Evolutionary conservation across 2,797 vertebrate species (phyloP), one percentile per base, ranked within the genome.

Genomic region (Dendrocincla tyrannina): DNA sequence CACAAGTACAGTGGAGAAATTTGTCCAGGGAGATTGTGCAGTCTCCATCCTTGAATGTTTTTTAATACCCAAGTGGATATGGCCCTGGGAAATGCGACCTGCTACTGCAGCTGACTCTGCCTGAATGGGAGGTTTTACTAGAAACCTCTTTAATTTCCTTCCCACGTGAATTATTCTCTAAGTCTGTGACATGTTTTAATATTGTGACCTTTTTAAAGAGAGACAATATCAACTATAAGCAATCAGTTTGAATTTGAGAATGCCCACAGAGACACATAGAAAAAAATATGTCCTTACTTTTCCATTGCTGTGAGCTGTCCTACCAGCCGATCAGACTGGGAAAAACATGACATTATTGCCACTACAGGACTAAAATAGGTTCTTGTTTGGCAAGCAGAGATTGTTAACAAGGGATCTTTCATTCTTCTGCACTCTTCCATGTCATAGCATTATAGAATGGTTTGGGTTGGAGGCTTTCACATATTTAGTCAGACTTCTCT

Each of bases 21-120:
- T 77, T 50, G 10, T 25, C 49, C 41, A 37, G 32, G 32, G 11
- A 56, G 18, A 63, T 6, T 28, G 35, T 42, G 32, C 23, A n/a
- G 28, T 42, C 13, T 62, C 35, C 23, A 24, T 24, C 13, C 27
- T 63, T 49, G 11, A 56, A 75, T 4, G 19, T 9, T 83, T 79
- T 58, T 27, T 55, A 67, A 55, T 5, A 41, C 4, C 7, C 8
- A 63, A 3, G 2, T 13, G 15, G 49, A 55, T 46, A 68, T 2
- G 11, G 11, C 12, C 13, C 23, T 39, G 20, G 19, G 20, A 79
- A 89, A 46, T 0, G 0, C 13, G 20, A 22, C 5, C 16, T 39
- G 9, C 47, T 69, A 20, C 46, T 76, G n/a, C 53, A 89, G 35
- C 11, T 72, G 35, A 59, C 10, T 6, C 15, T 63, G 30, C 18